phyloP scores from a whole-genome alignment of 2,888 invertebrate species.

The Abrostola triplasia region DNA sequence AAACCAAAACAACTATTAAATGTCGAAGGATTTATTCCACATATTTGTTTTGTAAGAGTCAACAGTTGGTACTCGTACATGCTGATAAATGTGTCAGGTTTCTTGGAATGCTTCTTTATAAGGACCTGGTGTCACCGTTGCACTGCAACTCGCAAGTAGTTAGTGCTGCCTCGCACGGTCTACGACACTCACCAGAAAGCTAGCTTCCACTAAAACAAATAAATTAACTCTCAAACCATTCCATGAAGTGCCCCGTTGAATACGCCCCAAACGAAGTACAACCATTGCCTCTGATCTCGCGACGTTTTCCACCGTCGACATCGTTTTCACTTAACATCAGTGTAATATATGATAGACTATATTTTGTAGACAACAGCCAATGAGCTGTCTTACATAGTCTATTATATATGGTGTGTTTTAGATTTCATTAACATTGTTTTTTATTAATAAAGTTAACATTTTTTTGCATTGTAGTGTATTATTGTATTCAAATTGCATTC shows the following conservation, averaged over 20 bases:
- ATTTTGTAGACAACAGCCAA: slow-evolving; percentile 1
- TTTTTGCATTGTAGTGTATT: slow-evolving; percentile 87
- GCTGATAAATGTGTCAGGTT: slow-evolving; percentile 20
- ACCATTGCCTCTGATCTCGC: slow-evolving; percentile 69
- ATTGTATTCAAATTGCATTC: slow-evolving; percentile 85
- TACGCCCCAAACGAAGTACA: slow-evolving; percentile 45
- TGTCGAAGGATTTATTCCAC: neutral
- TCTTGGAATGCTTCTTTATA: slow-evolving; percentile 20
- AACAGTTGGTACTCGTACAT: neutral
- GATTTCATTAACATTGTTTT: slow-evolving; percentile 81
- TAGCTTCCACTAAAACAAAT: slow-evolving; percentile 84
- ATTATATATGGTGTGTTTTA: slow-evolving; percentile 74
- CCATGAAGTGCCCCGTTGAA: slow-evolving; percentile 52
- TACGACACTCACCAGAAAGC: slow-evolving; percentile 75
- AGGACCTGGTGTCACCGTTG: slow-evolving; percentile 52
- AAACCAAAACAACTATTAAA: too few relatives aligned
- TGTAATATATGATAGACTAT: slow-evolving; percentile 69
- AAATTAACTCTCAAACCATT: slow-evolving; percentile 79
- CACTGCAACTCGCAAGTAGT: slow-evolving; percentile 71
- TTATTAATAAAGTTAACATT: slow-evolving; percentile 78
- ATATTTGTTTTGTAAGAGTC: neutral
- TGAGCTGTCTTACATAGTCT: slow-evolving; percentile 60
- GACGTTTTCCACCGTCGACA: slow-evolving; percentile 80
- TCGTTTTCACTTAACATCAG: slow-evolving; percentile 69
- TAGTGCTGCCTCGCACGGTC: slow-evolving; percentile 73